Conservation (phyloP, 2,888 invertebrate genomes). For the Uropetala carovei region DNA sequence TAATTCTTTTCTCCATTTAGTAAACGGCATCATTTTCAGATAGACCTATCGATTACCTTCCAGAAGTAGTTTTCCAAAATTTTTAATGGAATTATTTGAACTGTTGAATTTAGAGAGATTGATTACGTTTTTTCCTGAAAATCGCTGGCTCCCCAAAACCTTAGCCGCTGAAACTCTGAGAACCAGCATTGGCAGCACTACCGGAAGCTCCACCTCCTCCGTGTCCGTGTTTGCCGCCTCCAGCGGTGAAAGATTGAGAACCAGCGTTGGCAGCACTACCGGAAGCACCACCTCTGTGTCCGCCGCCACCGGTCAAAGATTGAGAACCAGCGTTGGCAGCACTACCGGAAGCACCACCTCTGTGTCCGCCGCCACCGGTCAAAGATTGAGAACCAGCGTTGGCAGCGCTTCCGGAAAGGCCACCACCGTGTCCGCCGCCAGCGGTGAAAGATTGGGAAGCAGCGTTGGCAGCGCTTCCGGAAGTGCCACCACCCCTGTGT, state of each 20-base stretch:
- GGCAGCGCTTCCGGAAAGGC: slow-evolving; percentile 10
- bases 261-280: slow-evolving; percentile 35
- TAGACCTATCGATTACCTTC: not conserved
- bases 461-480: too few species aligned
- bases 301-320: slow-evolving; percentile 19
- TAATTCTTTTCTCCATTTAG: too few species aligned
- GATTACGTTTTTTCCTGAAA: not conserved
- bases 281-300: slow-evolving; percentile 11
- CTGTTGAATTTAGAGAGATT: not conserved
- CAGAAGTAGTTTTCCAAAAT: not conserved
- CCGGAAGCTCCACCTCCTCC: slow-evolving; percentile 12
- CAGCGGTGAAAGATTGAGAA: slow-evolving; percentile 34
- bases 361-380: not conserved
- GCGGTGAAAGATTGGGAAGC: slow-evolving; percentile 35
- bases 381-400: slow-evolving; percentile 38
- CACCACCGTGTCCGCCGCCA: slow-evolving; percentile 11
- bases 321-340: slow-evolving; percentile 21
- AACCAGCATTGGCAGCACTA: slow-evolving; percentile 41
- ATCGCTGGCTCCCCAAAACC: not conserved
- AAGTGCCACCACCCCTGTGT: too few species aligned
- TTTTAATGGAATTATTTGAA: not conserved
- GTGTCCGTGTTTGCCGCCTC: not conserved
- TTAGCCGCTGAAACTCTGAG: slow-evolving; percentile 25
- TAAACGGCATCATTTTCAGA: not conserved
- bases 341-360: slow-evolving; percentile 27